Base-by-base conservation (phyloP, 37 sponge, comb jelly and placozoan genomes). In the Cladorhizidae sp. region DNA sequence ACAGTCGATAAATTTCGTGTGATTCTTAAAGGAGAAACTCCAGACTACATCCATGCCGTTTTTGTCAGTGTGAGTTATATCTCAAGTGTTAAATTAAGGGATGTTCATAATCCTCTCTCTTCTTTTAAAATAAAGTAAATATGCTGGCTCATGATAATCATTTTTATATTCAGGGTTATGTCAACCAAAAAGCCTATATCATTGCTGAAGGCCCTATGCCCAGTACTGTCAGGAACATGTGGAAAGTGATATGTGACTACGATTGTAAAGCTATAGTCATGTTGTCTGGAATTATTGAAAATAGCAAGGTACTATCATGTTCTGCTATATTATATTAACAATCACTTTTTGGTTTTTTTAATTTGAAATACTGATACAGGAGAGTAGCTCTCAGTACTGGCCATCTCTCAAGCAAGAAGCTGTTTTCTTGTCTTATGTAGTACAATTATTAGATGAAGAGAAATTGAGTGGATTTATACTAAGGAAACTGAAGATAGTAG, bases 151-250 rank as follows among this genome's bases (percentile, higher is more conserved):
- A 67, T 33, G 5, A 28, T 68, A 29, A 37, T 37, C 29, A 67
- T 67, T 36, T 3, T 38, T 8, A 3, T 67, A 62, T 0, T 2
- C 45, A 89, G 90, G 90, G 90, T 32, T 89, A 89, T 61, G 64
- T 80, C 28, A 67, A 80, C 31, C 31, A 67, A 45, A 76, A 58
- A 55, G 80, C 57, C 33, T 89, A 57, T 71, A 89, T 89, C 40
- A 75, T 89, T 14, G 77, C 90, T 15, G 69, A 89, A 58, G 75
- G 49, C 1, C 90, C 90, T 0, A 80, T 85, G 76, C 40, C 63
- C 32, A 8, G 23, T 57, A 89, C 90, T 0, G 31, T 42, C 43
- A 52, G 70, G 12, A 40, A 75, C 31, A 85, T 89, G 81, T 89
- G 90, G 90, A 73, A 70, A 63, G 83, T 89, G 80, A 65, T 85